A percentile compares a stretch with the other conserved stretches of the same genome.
phyloP scores from a whole-genome alignment of 2,888 invertebrate genomes.

The Parelbella ahira region DNA sequence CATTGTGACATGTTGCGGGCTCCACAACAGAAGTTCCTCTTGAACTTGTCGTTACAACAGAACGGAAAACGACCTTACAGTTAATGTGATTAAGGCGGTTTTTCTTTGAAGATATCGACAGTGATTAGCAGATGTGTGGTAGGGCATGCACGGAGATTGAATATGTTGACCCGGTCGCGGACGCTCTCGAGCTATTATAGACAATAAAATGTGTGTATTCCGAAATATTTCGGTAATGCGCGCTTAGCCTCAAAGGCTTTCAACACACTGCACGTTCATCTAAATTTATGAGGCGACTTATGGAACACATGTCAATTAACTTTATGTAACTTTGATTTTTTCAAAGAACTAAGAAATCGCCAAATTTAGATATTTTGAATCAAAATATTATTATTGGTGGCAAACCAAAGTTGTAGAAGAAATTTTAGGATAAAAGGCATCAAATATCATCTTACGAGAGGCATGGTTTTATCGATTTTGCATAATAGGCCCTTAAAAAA shows the following conservation, averaged over 20 bases:
- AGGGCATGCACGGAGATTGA: slow-evolving; percentile 8
- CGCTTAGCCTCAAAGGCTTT: slow-evolving; percentile 7
- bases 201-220: slow-evolving; percentile 22
- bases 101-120: background rate
- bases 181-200: slow-evolving; percentile 13
- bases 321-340: slow-evolving; percentile 2
- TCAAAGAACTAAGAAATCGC: too few relatives aligned
- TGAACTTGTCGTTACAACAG: background rate
- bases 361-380: too few relatives aligned
- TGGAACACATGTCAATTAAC: slow-evolving; percentile 9
- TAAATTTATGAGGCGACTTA: slow-evolving; percentile 10
- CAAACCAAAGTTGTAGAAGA: too few relatives aligned
- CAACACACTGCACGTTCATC: slow-evolving; percentile 6
- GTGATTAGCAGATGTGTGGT: slow-evolving; percentile 9
- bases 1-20: slow-evolving; percentile 12
- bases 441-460: too few relatives aligned
- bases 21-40: background rate
- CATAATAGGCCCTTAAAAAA: too few relatives aligned
- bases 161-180: slow-evolving; percentile 15
- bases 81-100: too few relatives aligned
- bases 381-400: too few relatives aligned
- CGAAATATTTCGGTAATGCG: slow-evolving; percentile 23
- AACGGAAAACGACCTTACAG: too few relatives aligned
- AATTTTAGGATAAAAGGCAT: too few relatives aligned
- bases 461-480: too few relatives aligned